Conservation (phyloP, 1,140 invertebrate species). For the Bombus terrestris region DNA sequence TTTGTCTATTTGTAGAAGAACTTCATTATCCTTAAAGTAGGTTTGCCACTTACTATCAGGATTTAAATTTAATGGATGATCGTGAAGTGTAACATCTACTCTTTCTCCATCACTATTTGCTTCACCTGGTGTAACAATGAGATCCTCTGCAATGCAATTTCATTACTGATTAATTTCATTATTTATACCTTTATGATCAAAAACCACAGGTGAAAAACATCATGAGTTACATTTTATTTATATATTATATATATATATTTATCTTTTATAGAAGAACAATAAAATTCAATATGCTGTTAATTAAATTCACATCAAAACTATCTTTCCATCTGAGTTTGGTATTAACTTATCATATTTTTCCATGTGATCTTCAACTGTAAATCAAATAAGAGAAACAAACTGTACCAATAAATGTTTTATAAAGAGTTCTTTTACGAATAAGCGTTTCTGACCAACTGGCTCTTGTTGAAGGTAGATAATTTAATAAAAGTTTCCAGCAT, state of each 20-base stretch:
- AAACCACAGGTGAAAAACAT: too few species aligned
- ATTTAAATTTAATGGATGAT: constrained; percentile 96
- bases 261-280: too few species aligned
- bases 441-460: constrained; percentile 87
- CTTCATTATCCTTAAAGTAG: constrained; percentile 98
- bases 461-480: constrained; percentile 89
- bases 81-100: constrained; percentile 84
- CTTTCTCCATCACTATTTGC: constrained; percentile 81
- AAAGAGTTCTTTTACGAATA: constrained; percentile 88
- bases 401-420: constrained; percentile 92
- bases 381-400: constrained; percentile 29
- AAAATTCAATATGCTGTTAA: too few species aligned
- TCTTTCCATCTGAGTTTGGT: too few species aligned
- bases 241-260: too few species aligned
- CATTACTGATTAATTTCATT: background rate
- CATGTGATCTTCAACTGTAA: background rate
- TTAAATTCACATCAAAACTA: too few species aligned
- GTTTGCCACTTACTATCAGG: constrained; percentile 97
- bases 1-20: constrained; percentile 97
- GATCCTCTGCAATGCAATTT: constrained; percentile 86
- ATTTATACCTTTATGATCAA: background rate
- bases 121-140: constrained; percentile 90
- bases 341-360: too few species aligned
- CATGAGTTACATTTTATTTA: too few species aligned
- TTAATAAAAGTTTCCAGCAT: constrained; percentile 92